phyloP scores from a whole-genome alignment of 1,140 invertebrate species.

The Cryptotermes secundus region DNA sequence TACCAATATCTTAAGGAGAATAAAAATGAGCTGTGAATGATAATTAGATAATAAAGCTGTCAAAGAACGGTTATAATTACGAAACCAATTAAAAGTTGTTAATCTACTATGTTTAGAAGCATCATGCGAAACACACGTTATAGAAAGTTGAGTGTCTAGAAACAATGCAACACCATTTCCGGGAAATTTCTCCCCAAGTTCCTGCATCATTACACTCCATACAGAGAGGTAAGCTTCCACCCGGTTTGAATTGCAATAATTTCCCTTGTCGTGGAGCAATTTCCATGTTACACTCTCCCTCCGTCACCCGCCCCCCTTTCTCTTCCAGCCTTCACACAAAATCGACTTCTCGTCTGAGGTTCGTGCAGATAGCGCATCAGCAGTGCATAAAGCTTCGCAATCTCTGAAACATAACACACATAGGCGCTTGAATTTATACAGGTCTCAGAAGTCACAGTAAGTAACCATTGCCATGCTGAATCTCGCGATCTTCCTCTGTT shows the following conservation, averaged over 20 bases:
- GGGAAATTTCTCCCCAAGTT: background rate
- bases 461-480: too few relatives aligned
- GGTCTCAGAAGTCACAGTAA: background rate
- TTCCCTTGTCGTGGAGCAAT: conserved; percentile 14
- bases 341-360: background rate
- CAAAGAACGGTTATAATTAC: too few relatives aligned
- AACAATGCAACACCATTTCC: background rate
- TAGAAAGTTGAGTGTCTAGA: background rate
- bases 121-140: too few relatives aligned
- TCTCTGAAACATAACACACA: background rate
- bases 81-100: too few relatives aligned
- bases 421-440: background rate
- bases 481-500: too few relatives aligned
- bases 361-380: background rate
- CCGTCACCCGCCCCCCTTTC: background rate
- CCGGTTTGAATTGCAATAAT: conserved; percentile 12
- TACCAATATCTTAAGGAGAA: too few relatives aligned
- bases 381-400: background rate
- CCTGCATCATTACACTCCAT: background rate
- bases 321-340: background rate
- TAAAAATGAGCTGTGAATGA: too few relatives aligned
- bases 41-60: too few relatives aligned
- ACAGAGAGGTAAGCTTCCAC: background rate
- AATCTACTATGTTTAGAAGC: too few relatives aligned
- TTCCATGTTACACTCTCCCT: background rate